phyloP scores from a whole-genome alignment of 2,888 invertebrate species.

The Sphecodes monilicornis region DNA sequence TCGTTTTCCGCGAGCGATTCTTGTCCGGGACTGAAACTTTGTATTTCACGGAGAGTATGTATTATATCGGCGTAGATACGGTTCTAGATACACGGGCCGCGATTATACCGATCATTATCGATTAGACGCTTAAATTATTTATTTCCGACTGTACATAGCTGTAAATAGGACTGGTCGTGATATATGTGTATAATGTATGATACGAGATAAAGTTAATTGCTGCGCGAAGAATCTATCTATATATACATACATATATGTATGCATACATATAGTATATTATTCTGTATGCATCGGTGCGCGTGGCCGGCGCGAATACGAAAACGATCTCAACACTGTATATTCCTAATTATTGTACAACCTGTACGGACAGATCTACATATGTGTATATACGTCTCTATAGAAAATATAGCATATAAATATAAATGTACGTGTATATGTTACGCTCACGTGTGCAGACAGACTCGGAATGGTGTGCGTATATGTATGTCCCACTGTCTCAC shows the following conservation, averaged over 20 bases:
- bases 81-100: slow-evolving; percentile 29
- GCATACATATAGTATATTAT: slow-evolving; percentile 32
- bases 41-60: slow-evolving; percentile 36
- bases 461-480: slow-evolving; percentile 51
- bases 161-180: slow-evolving; percentile 70
- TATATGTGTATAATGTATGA: slow-evolving; percentile 72
- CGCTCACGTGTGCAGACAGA: slow-evolving; percentile 27
- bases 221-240: slow-evolving; percentile 38
- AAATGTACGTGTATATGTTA: slow-evolving; percentile 51
- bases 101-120: slow-evolving; percentile 41
- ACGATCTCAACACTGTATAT: slow-evolving; percentile 71
- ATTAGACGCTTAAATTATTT: slow-evolving; percentile 72
- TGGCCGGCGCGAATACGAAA: slow-evolving; percentile 51
- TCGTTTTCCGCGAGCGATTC: slow-evolving; percentile 2
- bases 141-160: slow-evolving; percentile 77
- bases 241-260: not conserved
- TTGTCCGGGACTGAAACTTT: slow-evolving; percentile 45
- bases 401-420: slow-evolving; percentile 38
- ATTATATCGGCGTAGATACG: slow-evolving; percentile 19
- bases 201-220: slow-evolving; percentile 55
- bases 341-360: slow-evolving; percentile 55
- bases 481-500: slow-evolving; percentile 73
- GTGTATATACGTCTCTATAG: slow-evolving; percentile 3
- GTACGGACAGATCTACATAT: slow-evolving; percentile 24
- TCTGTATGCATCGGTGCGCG: slow-evolving; percentile 34